Evolutionary conservation across 1,140 invertebrate species (phyloP), one percentile per base, ranked within the genome.

Genomic region (Halesus radiatus): DNA sequence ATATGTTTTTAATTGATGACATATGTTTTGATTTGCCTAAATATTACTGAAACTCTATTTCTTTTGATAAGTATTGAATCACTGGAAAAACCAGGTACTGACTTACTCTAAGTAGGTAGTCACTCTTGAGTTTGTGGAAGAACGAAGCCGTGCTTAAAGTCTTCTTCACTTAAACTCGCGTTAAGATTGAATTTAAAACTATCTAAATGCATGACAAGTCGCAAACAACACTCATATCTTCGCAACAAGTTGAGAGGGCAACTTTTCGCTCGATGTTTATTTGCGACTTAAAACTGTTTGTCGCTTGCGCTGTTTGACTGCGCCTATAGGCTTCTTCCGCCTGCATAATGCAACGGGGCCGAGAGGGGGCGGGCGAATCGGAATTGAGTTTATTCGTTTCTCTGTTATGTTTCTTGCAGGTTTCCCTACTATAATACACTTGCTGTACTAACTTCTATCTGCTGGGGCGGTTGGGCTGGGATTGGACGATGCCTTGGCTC

Each of bases 381-480:
- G 62, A 78, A 78, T 68, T 32, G 76, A 68, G 76, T 68, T 68
- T 68, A 68, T 78, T 78, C 64, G 64, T 78, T 68, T 37, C 29
- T 23, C 45, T 64, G 32, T 76, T 26, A 26, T n/a, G 56, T 29
- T 64, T 68, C 76, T 68, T 78, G 53, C 50, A 68, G 37, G 37
- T 45, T 45, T 45, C 37, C 8, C 7, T 45, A 10, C 8, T 45
- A 45, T 13, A 13, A 13, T 45, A 45, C 13, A 13, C 37, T 32
- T 20, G 13, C n/a, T 60, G 15, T 26, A n/a, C 29, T 58, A 20
- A 10, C 6, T 29, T 1, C 10, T 56, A 22, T n/a, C 26, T 22
- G 32, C 37, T 26, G n/a, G 60, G 37, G 20, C 37, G 20, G 45
- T 62, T 62, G 60, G 29, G 29, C 22, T 70, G 20, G 62, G 76